Conservation (phyloP, 2,888 invertebrate genomes). For the Macrosoma leucophasiata region DNA sequence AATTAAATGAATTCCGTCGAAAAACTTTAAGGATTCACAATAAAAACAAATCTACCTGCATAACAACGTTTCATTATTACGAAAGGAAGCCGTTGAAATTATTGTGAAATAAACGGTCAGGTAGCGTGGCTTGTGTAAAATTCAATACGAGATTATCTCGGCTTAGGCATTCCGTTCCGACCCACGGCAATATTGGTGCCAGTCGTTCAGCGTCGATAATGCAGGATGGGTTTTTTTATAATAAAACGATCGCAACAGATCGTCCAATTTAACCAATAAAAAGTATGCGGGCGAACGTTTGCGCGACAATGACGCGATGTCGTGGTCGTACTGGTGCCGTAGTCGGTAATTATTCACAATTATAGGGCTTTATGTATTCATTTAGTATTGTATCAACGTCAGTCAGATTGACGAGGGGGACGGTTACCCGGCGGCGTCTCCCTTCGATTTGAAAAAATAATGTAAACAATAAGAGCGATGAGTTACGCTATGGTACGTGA, state of each 20-base stretch:
- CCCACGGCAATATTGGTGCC: slow-evolving; percentile 40
- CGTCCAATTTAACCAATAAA: slow-evolving; percentile 67
- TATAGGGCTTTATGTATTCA: slow-evolving; percentile 45
- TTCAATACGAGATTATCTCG: slow-evolving; percentile 66
- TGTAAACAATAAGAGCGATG: slow-evolving; percentile 26
- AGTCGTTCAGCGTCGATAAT: slow-evolving; percentile 36
- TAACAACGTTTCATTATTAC: slow-evolving; percentile 42
- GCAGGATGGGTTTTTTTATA: slow-evolving; percentile 49
- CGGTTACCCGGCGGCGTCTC: too few species aligned
- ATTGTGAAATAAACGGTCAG: slow-evolving; percentile 61
- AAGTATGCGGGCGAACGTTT: slow-evolving; percentile 57
- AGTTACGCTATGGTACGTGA: too few species aligned
- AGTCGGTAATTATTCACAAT: slow-evolving; percentile 59
- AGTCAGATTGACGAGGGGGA: slow-evolving; percentile 16
- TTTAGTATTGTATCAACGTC: slow-evolving; percentile 20
- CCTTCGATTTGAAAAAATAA: too few species aligned
- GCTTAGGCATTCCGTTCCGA: slow-evolving; percentile 72
- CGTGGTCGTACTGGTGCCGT: too few species aligned
- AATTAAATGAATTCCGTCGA: too few species aligned
- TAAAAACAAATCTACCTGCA: slow-evolving; percentile 56
- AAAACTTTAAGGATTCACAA: too few species aligned
- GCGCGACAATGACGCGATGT: too few species aligned
- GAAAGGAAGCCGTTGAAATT: slow-evolving; percentile 60
- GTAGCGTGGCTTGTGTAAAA: slow-evolving; percentile 62
- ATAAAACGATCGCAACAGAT: slow-evolving; percentile 47